Percentiles rank a stretch among this genome's conserved stretches.
These are phyloP conservation scores for Salvator merianae DNA, from an alignment of 2,113 vertebrate species.

Conservation along the genomic window DNA sequence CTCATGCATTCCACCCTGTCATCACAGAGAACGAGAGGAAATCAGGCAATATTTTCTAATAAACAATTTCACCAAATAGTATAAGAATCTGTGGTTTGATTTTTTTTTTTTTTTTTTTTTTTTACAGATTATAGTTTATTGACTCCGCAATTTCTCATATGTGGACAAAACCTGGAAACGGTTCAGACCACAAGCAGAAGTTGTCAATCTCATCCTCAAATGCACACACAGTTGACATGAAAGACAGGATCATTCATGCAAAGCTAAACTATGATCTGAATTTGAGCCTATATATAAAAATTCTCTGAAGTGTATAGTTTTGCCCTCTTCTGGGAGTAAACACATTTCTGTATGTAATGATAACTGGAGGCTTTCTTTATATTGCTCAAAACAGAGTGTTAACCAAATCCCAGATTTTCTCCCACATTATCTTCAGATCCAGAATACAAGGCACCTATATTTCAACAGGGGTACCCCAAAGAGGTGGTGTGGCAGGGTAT, in stretches of 20 bases:
- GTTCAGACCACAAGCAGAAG: not conserved
- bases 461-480: no score
- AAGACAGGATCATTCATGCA: no score
- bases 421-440: no score
- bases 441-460: no score
- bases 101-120: not conserved
- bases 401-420: not conserved
- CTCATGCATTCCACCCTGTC: not conserved
- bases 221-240: not conserved
- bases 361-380: not conserved
- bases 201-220: not conserved
- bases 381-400: not conserved
- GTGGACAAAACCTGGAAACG: not conserved
- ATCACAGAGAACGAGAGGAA: not conserved
- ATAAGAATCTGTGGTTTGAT: not conserved
- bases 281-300: no score
- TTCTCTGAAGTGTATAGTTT: not conserved
- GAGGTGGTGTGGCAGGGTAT: no score
- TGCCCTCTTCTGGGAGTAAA: not conserved
- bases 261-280: no score
- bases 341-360: not conserved
- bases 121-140: not conserved
- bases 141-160: not conserved
- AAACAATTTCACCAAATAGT: not conserved
- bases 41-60: not conserved